Percentiles rank a stretch among this genome's conserved stretches.
Evolutionary conservation across 2,888 invertebrate species (phyloP).

Genomic region (Megamerina dolium): DNA sequence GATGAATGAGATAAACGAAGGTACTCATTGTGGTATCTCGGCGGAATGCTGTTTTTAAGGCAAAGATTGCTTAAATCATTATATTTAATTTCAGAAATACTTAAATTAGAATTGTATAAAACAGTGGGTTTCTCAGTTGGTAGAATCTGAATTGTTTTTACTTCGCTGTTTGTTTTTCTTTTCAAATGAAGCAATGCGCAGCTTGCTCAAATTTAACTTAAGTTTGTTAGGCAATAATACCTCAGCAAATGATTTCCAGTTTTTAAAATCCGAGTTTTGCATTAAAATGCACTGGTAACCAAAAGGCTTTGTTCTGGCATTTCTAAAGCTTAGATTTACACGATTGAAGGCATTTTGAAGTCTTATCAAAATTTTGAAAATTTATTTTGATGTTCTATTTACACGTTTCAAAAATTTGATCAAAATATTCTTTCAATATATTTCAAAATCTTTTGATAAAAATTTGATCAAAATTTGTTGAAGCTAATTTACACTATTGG

Average conservation of each 20-base stretch:
- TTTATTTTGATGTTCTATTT: too few species aligned
- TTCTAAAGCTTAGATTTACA: too few species aligned
- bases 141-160: too few species aligned
- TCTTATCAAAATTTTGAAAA: too few species aligned
- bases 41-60: not conserved
- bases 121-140: not conserved
- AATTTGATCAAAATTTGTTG: too few species aligned
- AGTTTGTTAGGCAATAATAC: slow-evolving; percentile 6
- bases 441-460: too few species aligned
- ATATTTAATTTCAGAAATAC: slow-evolving; percentile 1
- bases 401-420: too few species aligned
- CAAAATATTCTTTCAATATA: too few species aligned
- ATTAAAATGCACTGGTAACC: slow-evolving; percentile 8
- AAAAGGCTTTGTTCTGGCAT: too few species aligned
- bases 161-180: slow-evolving; percentile 10
- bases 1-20: not conserved
- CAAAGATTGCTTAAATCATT: slow-evolving; percentile 1
- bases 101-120: slow-evolving; percentile 3
- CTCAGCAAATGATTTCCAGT: slow-evolving; percentile 7
- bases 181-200: slow-evolving; percentile 10
- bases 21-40: slow-evolving; percentile 3
- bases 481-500: too few species aligned
- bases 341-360: too few species aligned
- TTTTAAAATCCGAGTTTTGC: too few species aligned
- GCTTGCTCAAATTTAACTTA: slow-evolving; percentile 9